Base-by-base conservation (phyloP, 2,797 vertebrate genomes). In the Lepidocolaptes lacrymiger region DNA sequence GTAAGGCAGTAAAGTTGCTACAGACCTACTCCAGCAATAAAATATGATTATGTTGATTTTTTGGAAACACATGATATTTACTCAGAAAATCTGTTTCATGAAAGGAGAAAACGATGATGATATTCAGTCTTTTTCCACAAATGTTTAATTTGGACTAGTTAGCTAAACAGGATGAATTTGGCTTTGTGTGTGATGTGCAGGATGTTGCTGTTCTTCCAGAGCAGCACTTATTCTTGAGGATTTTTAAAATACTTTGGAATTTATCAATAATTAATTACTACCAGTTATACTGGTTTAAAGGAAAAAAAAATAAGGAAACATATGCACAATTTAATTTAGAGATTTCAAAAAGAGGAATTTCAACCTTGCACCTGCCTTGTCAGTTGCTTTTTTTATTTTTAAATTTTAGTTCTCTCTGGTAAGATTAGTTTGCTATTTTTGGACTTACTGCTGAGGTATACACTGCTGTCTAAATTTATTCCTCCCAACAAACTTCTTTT, bases 181-280 rank as follows among this genome's bases (percentile, higher is more conserved):
- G 17, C 21, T 62, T 71, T 66, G 36, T 78, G 76, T 83, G 82
- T 10, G 3, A 51, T 39, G 68, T 52, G 34, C 68, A 93, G 79
- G 51, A 77, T 83, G 30, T 74, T 94, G 63, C 22, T 85, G 41
- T 87, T 96, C 75, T 94, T 93, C 68, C 20, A 30, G 44, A 85
- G 76, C 14, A 66, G 49, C 10, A 41, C n/a, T 95, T 89, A 37
- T 56, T 58, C 78, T 59, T 0, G 3, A 46, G 9, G 34, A 26
- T 77, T 88, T 41, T 59, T 26, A 37, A 1, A 75, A n/a, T 59
- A 28, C 41, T 37, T 81, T 49, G 4, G 4, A 23, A 21, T 74
- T 77, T 83, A 77, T 18, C 8, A 69, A 8, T 28, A 58, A 66
- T 46, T 46, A 46, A 46, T 46, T 46, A 12, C 44, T 46, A 46